Evolutionary conservation across 2,797 vertebrate species (phyloP).

Genomic region (Spheniscus humboldti): DNA sequence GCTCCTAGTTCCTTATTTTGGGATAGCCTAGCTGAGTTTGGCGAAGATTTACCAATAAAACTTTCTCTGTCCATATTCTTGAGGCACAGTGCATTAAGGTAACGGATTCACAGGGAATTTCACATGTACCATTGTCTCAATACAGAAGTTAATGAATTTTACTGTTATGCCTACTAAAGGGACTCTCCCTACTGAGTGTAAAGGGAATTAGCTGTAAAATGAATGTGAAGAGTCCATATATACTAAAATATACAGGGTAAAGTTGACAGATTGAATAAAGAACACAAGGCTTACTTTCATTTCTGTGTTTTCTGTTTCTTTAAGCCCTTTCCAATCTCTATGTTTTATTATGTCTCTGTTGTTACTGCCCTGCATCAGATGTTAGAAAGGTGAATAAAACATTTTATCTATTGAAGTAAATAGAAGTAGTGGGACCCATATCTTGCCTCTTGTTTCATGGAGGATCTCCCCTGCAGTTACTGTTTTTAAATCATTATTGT

Average conservation of each 20-base stretch:
- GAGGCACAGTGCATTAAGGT: neutral
- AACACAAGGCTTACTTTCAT: neutral
- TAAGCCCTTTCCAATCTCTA: neutral
- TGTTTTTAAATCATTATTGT: neutral
- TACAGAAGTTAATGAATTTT: neutral
- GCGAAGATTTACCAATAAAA: neutral
- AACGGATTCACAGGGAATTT: neutral
- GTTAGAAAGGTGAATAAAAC: neutral
- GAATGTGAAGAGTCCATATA: neutral
- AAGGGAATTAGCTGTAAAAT: neutral
- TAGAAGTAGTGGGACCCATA: neutral
- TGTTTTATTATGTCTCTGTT: neutral
- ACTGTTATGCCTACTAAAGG: neutral
- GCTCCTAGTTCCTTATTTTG: neutral
- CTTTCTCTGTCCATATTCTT: neutral
- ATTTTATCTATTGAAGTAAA: neutral
- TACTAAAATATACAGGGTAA: neutral
- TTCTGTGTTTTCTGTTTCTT: neutral
- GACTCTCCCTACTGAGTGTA: neutral
- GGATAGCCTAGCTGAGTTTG: neutral
- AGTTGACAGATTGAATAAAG: neutral
- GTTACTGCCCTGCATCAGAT: neutral
- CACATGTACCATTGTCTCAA: fast-evolving
- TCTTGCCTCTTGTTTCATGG: neutral
- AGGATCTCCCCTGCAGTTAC: neutral